Evolutionary conservation across 2,888 invertebrate species (phyloP).

Genomic region (Eupithecia dodoneata): DNA sequence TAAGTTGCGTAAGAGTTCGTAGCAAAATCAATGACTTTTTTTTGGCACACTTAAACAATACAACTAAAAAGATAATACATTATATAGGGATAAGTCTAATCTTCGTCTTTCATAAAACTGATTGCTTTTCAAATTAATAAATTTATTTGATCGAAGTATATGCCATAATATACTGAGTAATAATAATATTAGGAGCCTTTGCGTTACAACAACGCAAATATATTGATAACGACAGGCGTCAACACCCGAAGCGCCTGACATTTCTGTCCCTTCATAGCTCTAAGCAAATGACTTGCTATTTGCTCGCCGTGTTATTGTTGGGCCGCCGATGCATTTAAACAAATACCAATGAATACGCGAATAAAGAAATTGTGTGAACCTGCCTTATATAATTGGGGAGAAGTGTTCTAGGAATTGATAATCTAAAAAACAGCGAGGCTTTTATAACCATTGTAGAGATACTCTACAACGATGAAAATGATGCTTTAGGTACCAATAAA

Average conservation of each 20-base stretch:
- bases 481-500: not conserved
- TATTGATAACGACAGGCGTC: not conserved
- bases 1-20: not conserved
- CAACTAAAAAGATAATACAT: too few relatives aligned
- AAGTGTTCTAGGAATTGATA: slow-evolving; percentile 37
- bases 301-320: slow-evolving; percentile 67
- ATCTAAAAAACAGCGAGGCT: not conserved
- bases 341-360: slow-evolving; percentile 70
- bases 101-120: not conserved
- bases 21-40: too few relatives aligned
- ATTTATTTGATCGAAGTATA: not conserved
- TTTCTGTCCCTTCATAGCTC: slow-evolving; percentile 54
- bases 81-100: not conserved
- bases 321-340: slow-evolving; percentile 66
- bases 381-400: slow-evolving; percentile 40
- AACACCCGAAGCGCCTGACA: slow-evolving; percentile 38
- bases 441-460: not conserved
- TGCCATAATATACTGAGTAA: not conserved
- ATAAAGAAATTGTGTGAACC: slow-evolving; percentile 54
- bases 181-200: not conserved
- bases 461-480: not conserved
- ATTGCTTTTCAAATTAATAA: not conserved
- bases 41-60: too few relatives aligned
- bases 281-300: slow-evolving; percentile 78
- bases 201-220: not conserved